These are phyloP conservation scores for Drosophila nr. fundita DNA, from an alignment of 2,888 invertebrate genomes.

Conservation along the genomic window DNA sequence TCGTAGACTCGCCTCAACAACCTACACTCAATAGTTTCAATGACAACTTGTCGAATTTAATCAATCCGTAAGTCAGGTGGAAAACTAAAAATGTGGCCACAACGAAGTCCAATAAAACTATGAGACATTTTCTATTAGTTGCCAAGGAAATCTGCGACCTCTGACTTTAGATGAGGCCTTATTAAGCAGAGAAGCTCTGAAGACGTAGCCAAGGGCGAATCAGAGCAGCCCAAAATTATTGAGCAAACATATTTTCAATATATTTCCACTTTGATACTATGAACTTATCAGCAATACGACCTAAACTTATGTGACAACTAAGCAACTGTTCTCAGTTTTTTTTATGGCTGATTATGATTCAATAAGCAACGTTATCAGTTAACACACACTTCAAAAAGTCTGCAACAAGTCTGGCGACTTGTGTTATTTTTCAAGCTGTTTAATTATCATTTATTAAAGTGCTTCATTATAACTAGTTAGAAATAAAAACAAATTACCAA, in stretches of 20 bases:
- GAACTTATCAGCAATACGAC: not conserved
- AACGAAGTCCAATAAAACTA: not conserved
- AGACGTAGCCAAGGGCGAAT: not conserved
- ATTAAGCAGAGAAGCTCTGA: not conserved
- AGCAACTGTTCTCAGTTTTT: not conserved
- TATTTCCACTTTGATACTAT: not conserved
- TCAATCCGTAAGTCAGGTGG: not conserved
- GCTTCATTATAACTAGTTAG: slow-evolving; percentile 12
- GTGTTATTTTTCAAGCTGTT: slow-evolving; percentile 2
- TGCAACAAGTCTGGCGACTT: not conserved
- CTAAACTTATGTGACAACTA: too few species aligned
- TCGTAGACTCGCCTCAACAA: not conserved
- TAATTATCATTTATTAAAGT: slow-evolving; percentile 17
- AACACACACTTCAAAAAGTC: slow-evolving; percentile 18
- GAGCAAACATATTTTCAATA: not conserved
- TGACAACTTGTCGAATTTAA: slow-evolving; percentile 19
- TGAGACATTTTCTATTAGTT: not conserved
- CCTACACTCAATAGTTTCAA: slow-evolving; percentile 13
- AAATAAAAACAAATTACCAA: slow-evolving; percentile 14
- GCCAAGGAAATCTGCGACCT: slow-evolving; percentile 37
- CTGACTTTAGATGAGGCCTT: slow-evolving; percentile 34
- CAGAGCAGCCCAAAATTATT: not conserved
- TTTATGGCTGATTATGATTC: not conserved
- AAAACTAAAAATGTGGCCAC: slow-evolving; percentile 16
- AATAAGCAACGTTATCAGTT: slow-evolving; percentile 8